Evolutionary conservation across 1,140 invertebrate genomes (phyloP).

Genomic region (Papilio helenus): DNA sequence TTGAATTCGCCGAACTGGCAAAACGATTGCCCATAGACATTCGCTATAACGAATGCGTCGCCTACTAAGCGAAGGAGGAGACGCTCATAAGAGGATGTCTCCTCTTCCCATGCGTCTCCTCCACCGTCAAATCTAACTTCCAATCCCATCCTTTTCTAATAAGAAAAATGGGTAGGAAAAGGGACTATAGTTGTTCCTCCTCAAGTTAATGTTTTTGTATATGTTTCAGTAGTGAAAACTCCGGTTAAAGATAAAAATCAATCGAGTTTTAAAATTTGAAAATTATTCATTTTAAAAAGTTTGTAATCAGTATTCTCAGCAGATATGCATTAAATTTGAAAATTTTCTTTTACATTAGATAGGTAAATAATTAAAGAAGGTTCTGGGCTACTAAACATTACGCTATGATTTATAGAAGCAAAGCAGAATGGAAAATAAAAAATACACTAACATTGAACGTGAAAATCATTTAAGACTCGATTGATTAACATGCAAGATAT

Average conservation of each 20-base stretch:
- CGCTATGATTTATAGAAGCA: neutral
- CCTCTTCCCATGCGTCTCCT: too few relatives aligned
- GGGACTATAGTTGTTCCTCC: too few relatives aligned
- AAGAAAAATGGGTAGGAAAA: too few relatives aligned
- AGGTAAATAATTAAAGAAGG: neutral
- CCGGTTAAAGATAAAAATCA: neutral
- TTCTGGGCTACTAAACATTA: neutral
- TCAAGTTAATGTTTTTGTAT: neutral
- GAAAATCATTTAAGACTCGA: neutral
- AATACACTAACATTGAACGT: neutral
- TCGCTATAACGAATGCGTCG: too few relatives aligned
- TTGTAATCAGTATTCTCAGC: neutral
- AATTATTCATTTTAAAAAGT: neutral
- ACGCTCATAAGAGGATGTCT: too few relatives aligned
- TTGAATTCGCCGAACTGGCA: too few relatives aligned
- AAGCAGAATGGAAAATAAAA: neutral
- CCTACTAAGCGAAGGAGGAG: too few relatives aligned
- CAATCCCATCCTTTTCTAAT: too few relatives aligned
- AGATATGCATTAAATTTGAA: too few relatives aligned
- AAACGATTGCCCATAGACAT: too few relatives aligned
- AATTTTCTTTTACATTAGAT: too few relatives aligned
- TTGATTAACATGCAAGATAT: constrained; percentile 26
- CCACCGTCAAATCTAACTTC: too few relatives aligned
- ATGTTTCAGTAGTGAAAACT: neutral
- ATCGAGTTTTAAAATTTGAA: neutral